Base-by-base conservation (phyloP, 2,888 invertebrate species). In the Tinea trinotella region DNA sequence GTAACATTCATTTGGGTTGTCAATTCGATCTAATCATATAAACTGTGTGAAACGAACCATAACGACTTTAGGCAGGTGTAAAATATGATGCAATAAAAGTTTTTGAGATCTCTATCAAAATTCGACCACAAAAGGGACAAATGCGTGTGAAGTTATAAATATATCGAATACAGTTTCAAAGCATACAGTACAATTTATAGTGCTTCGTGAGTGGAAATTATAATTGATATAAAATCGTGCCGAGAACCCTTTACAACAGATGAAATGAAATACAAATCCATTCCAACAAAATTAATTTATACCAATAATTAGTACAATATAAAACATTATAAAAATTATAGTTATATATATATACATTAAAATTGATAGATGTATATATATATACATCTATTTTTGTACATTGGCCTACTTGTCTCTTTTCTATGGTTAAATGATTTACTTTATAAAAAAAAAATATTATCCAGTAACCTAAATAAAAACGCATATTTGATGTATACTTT, bases 31-130 rank as follows among this genome's bases (percentile, higher is more conserved):
- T 40, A 40, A 40, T 40, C 40, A 40, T 40, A 15, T 40, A 40
- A 40, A 40, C 40, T 40, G 40, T 40, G 40, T 40, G 40, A 40
- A 12, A 15, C 40, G 40, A 40, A 12, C 40, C 40, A 40, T 40
- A 40, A 40, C 40, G 40, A 40, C 40, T 40, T 13, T 2, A 15
- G 40, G 40, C 12, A 12, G 40, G 40, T 40, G 40, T 40, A 40
- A 40, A 40, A 40, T 40, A 40, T 40, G 40, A 40, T 40, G 40
- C 13, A 40, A 40, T 40, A 40, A 40, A 40, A 13, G 1, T 40
- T 22, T 30, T 40, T 40, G 40, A 40, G 40, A 40, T 40, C 40
- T 40, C 13, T 40, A 40, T 40, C 40, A 40, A 40, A n/a, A 40
- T 40, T 40, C 40, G 40, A 40, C 40, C 40, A 40, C 40, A 40